Percentiles rank a stretch among this genome's conserved stretches.
These are phyloP conservation scores for Machimus rusticus DNA, from an alignment of 2,888 invertebrate genomes.

Conservation along the genomic window DNA sequence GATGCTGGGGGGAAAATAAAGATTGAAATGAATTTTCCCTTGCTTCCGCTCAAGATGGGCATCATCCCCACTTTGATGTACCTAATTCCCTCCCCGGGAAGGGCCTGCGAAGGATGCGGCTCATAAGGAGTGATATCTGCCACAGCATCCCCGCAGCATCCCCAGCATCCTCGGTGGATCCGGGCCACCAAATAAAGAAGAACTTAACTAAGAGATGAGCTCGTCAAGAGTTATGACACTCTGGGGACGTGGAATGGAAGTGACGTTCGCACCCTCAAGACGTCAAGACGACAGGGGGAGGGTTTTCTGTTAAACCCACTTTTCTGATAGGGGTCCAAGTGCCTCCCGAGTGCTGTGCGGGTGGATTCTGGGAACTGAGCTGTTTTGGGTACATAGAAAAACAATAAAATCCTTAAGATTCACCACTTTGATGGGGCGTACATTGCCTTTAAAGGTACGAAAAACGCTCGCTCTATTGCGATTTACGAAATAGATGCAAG, in stretches of 20 bases:
- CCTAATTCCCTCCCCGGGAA: slow-evolving; percentile 7
- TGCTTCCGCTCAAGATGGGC: not conserved
- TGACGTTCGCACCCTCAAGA: slow-evolving; percentile 44
- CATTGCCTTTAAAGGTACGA: not conserved
- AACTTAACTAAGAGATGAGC: slow-evolving; percentile 64
- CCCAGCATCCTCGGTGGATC: not conserved
- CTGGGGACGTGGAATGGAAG: slow-evolving; percentile 55
- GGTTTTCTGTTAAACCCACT: not conserved
- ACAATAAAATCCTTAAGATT: slow-evolving; percentile 53
- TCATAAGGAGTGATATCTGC: not conserved
- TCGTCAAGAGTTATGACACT: slow-evolving; percentile 63
- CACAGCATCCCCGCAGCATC: not conserved
- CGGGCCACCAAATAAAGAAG: slow-evolving; percentile 51
- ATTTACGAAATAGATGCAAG: not conserved
- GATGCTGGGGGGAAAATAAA: not conserved
- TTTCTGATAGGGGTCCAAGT: not conserved
- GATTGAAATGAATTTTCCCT: slow-evolving; percentile 41
- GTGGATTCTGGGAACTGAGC: slow-evolving; percentile 54
- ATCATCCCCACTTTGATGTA: slow-evolving; percentile 29
- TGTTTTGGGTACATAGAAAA: slow-evolving; percentile 59
- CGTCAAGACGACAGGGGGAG: too few relatives aligned
- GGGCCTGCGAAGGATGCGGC: not conserved
- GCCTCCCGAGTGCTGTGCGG: not conserved
- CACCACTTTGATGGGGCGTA: not conserved
- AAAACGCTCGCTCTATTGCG: not conserved